A percentile compares a stretch with the other conserved stretches of the same genome.
phyloP scores from a whole-genome alignment of 2,888 invertebrate species.

The Rhimphoctona megacephalus region DNA sequence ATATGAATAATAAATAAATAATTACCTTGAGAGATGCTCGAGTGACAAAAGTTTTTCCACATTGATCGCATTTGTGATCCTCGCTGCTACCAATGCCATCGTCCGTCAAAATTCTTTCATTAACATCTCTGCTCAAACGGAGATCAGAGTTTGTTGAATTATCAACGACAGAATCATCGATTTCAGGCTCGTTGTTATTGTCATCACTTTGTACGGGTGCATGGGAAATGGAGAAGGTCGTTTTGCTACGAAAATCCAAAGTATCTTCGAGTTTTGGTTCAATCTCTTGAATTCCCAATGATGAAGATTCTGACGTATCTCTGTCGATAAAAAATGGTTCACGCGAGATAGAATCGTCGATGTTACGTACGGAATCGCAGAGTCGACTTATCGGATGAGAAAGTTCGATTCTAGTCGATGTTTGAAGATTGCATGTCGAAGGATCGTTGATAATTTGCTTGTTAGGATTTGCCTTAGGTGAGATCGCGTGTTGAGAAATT shows the following conservation, averaged over 20 bases:
- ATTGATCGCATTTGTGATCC: slow-evolving; percentile 82
- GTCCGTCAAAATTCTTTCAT: slow-evolving; percentile 21
- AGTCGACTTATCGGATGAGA: slow-evolving; percentile 80
- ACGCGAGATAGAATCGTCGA: slow-evolving; percentile 50
- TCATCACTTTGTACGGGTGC: slow-evolving; percentile 73
- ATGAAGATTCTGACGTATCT: slow-evolving; percentile 52
- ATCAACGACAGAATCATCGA: slow-evolving; percentile 29
- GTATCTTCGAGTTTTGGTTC: background rate
- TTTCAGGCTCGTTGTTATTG: slow-evolving; percentile 77
- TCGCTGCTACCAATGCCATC: slow-evolving; percentile 63
- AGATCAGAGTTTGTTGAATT: slow-evolving; percentile 11
- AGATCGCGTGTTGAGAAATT: slow-evolving; percentile 52
- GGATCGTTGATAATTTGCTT: slow-evolving; percentile 53
- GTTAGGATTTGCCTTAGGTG: slow-evolving; percentile 27
- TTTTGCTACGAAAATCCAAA: slow-evolving; percentile 31
- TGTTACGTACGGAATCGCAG: slow-evolving; percentile 74
- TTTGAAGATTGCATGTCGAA: slow-evolving; percentile 57
- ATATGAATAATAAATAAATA: background rate
- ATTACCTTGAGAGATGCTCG: slow-evolving; percentile 73
- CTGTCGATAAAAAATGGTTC: slow-evolving; percentile 28
- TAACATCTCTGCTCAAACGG: background rate
- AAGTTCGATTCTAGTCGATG: slow-evolving; percentile 73
- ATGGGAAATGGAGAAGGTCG: slow-evolving; percentile 6
- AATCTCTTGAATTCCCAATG: background rate
- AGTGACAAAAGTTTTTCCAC: slow-evolving; percentile 83